These are phyloP conservation scores for Centruroides sculpturatus DNA, from an alignment of 1,140 invertebrate genomes.

Conservation along the genomic window DNA sequence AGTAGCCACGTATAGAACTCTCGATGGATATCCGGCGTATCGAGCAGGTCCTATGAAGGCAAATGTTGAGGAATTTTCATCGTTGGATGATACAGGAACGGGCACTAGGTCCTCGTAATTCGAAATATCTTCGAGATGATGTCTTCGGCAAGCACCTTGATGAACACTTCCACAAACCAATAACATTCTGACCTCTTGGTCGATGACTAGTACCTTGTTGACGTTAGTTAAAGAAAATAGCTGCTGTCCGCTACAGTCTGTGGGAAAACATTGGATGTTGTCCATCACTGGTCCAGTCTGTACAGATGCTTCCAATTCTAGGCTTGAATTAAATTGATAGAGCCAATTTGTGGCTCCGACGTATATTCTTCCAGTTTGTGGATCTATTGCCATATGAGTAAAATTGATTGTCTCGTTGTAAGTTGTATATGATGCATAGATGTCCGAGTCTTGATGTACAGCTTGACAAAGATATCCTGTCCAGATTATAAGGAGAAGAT, in stretches of 20 bases:
- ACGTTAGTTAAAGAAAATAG: slow-evolving; percentile 63
- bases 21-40: slow-evolving; percentile 47
- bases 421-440: too few species aligned
- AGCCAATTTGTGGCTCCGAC: slow-evolving; percentile 71
- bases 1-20: slow-evolving; percentile 84
- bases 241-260: slow-evolving; percentile 44
- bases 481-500: too few species aligned
- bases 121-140: slow-evolving; percentile 65
- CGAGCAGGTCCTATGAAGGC: slow-evolving; percentile 86
- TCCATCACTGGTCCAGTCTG: slow-evolving; percentile 62
- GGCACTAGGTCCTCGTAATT: slow-evolving; percentile 55
- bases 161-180: slow-evolving; percentile 75
- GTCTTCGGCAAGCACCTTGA: slow-evolving; percentile 77
- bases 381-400: slow-evolving; percentile 46
- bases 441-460: too few species aligned
- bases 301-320: slow-evolving; percentile 49
- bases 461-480: too few species aligned
- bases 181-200: slow-evolving; percentile 58
- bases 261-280: slow-evolving; percentile 72
- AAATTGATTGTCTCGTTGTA: slow-evolving; percentile 28
- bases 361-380: slow-evolving; percentile 44
- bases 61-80: slow-evolving; percentile 75
- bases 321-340: slow-evolving; percentile 57
- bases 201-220: slow-evolving; percentile 82
- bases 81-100: slow-evolving; percentile 73